phyloP scores from a whole-genome alignment of 2,888 invertebrate genomes.

The Mesochorus sp. region DNA sequence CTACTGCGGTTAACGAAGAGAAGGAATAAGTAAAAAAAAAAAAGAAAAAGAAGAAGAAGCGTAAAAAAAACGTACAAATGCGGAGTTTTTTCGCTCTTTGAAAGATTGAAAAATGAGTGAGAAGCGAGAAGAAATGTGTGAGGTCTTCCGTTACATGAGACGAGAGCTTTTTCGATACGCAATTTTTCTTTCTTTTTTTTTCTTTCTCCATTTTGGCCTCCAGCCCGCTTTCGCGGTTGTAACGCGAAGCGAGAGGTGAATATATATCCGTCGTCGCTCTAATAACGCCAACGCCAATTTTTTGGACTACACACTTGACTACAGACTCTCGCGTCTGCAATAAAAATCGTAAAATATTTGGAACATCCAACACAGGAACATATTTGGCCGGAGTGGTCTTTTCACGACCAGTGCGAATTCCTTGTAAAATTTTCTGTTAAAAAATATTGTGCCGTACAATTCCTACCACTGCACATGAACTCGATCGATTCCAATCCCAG shows the following conservation, averaged over 20 bases:
- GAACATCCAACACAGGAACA: constrained; percentile 61
- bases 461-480: no score
- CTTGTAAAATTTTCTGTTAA: no score
- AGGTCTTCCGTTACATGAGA: not conserved
- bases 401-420: no score
- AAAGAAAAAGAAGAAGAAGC: not conserved
- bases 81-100: constrained; percentile 29
- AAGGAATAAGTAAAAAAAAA: not conserved
- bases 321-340: constrained; percentile 44
- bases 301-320: not conserved
- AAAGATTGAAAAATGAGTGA: constrained; percentile 49
- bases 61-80: constrained; percentile 18
- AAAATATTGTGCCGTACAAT: not conserved
- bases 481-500: no score
- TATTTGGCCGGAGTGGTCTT: constrained; percentile 55
- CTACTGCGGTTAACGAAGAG: constrained; percentile 12
- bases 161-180: not conserved
- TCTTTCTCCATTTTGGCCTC: constrained; percentile 54
- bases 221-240: constrained; percentile 72
- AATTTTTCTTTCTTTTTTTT: not conserved
- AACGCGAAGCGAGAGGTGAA: constrained; percentile 62
- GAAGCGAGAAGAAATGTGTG: not conserved
- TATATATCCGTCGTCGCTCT: constrained; percentile 57
- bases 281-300: constrained; percentile 47
- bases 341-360: constrained; percentile 70